These are phyloP conservation scores for Centropyge bicolor DNA, from an alignment of 2,797 vertebrate genomes.

Conservation along the genomic window DNA sequence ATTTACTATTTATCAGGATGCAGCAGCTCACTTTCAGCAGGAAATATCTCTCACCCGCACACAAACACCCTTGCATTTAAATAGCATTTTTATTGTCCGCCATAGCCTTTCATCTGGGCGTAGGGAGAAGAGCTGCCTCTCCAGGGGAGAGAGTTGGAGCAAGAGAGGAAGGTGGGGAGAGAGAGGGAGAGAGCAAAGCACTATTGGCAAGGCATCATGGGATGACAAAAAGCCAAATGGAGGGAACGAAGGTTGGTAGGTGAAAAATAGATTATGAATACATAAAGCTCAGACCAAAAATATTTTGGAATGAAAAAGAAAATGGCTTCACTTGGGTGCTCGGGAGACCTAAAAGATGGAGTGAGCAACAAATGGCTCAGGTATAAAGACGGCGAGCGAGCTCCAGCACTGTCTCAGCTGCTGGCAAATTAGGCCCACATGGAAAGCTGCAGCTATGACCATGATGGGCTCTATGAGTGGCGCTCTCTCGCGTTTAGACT, in stretches of 20 bases:
- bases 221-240: slow-evolving; percentile 81
- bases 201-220: slow-evolving; percentile 79
- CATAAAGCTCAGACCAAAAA: slow-evolving; percentile 72
- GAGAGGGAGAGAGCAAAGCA: slow-evolving; percentile 67
- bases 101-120: slow-evolving; percentile 88
- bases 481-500: slow-evolving; percentile 10
- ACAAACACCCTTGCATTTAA: slow-evolving; percentile 90
- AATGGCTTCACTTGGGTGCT: slow-evolving; percentile 72
- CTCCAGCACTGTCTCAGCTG: slow-evolving; percentile 16
- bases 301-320: slow-evolving; percentile 80
- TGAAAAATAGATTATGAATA: slow-evolving; percentile 83
- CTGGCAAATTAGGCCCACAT: slow-evolving; percentile 14
- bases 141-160: slow-evolving; percentile 83
- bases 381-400: slow-evolving; percentile 35
- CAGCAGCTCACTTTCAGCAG: slow-evolving; percentile 88
- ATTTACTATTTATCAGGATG: slow-evolving; percentile 89
- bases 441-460: slow-evolving; percentile 13
- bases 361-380: slow-evolving; percentile 79
- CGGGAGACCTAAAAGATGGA: slow-evolving; percentile 60
- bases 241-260: slow-evolving; percentile 80
- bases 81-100: slow-evolving; percentile 89
- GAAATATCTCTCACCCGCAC: slow-evolving; percentile 88
- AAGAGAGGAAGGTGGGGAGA: slow-evolving; percentile 74
- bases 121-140: slow-evolving; percentile 90
- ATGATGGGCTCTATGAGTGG: slow-evolving; percentile 1